Base-by-base conservation (phyloP, 2,888 invertebrate genomes). In the Plagodis dolabraria region DNA sequence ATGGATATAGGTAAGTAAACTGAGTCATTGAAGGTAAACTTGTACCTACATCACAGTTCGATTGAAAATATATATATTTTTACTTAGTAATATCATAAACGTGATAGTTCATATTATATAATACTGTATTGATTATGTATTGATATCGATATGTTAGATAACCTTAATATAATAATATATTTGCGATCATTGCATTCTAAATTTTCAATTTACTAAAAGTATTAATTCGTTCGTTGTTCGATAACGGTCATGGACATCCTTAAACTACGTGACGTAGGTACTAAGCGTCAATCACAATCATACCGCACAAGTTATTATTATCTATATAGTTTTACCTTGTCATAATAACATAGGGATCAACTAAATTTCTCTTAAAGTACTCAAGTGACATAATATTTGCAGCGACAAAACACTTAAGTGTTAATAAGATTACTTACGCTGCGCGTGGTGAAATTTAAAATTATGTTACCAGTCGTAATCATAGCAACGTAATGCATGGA, bases 361-460 rank as follows among this genome's bases (percentile, higher is more conserved):
- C 22, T 22, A 22, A 22, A 22, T 22, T 22, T 22, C 22, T 22
- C 22, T 22, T 22, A 22, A 36, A 9, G 36, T 36, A 40, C 10
- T 40, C 8, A 10, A 10, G 40, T 35, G 10, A 11, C 11, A 22
- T 22, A 47, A 47, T 45, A 10, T 44, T 49, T 12, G 53, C 6
- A 35, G 47, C 12, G 49, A 54, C 51, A 54, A 36, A 33, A 54
- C 56, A 47, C 47, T 57, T 52, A 59, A 38, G 34, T 8, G 34
- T 49, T 11, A 57, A 47, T 42, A 48, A 33, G 49, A 11, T 11
- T 43, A 35, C 33, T 7, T 34, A 22, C 33, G 46, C 48, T 49
- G 56, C 65, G 70, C 71, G 70, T 71, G 72, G 65, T 61, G 68
- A 67, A 69, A 72, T 72, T 70, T 62, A 44, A 63, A 63, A 69